A percentile compares a stretch with the other conserved stretches of the same genome.
phyloP scores from a whole-genome alignment of 2,888 invertebrate genomes.

The Agrochola circellaris region DNA sequence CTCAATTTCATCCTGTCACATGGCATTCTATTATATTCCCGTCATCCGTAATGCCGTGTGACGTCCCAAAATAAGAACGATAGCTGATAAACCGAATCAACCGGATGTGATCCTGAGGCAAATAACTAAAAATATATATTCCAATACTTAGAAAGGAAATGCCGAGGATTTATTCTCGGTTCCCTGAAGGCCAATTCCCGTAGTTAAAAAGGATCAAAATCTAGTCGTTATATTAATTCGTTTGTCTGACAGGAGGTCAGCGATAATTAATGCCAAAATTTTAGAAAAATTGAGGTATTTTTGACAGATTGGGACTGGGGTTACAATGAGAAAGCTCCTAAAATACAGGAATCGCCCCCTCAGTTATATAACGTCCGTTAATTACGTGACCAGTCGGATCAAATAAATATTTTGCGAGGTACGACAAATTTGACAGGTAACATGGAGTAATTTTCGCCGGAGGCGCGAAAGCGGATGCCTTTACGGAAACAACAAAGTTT shows the following conservation, averaged over 20 bases:
- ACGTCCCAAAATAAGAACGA: conserved; percentile 17
- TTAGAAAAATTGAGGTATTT: not conserved
- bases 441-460: conserved; percentile 44
- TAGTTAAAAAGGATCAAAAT: no score
- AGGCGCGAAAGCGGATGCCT: conserved; percentile 38
- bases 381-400: conserved; percentile 61
- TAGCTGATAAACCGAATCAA: conserved; percentile 8
- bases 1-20: conserved; percentile 23
- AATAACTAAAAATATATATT: conserved; percentile 28
- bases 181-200: conserved; percentile 1
- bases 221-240: no score
- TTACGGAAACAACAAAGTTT: conserved; percentile 41
- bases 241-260: no score
- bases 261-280: no score
- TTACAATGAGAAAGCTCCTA: not conserved
- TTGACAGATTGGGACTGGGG: not conserved
- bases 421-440: conserved; percentile 63
- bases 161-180: conserved; percentile 29
- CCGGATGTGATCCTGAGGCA: conserved; percentile 3
- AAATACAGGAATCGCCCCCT: not conserved
- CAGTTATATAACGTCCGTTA: conserved; percentile 42
- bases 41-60: conserved; percentile 5
- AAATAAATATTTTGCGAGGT: conserved; percentile 58
- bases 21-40: conserved; percentile 13
- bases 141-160: conserved; percentile 5